Percentiles rank a stretch among this genome's conserved stretches.
phyloP scores from a whole-genome alignment of 2,888 invertebrate genomes.

The Drosophila formosana region DNA sequence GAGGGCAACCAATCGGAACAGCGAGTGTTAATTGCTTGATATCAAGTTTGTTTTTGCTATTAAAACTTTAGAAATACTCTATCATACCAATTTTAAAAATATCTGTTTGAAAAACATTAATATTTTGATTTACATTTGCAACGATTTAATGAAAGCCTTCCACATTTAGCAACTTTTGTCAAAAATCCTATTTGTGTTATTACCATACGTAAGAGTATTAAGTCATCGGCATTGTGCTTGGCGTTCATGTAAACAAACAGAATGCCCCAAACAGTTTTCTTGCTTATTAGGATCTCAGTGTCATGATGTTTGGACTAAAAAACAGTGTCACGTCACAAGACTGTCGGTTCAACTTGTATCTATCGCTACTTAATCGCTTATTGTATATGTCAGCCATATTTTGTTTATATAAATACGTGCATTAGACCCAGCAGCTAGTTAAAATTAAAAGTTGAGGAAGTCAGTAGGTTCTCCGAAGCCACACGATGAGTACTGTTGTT shows the following conservation, averaged over 20 bases:
- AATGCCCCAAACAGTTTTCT: not conserved
- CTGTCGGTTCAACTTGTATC: not conserved
- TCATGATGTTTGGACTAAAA: not conserved
- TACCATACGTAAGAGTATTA: not conserved
- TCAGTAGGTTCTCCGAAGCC: not conserved
- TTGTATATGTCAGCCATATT: too few relatives aligned
- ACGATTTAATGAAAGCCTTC: too few relatives aligned
- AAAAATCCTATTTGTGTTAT: too few relatives aligned
- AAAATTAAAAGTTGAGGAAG: not conserved
- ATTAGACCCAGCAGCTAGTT: not conserved
- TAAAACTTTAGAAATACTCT: not conserved
- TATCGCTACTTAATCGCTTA: too few relatives aligned
- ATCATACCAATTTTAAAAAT: not conserved
- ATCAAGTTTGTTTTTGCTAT: not conserved
- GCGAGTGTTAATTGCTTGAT: not conserved
- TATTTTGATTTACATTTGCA: too few relatives aligned
- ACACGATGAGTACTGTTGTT: slow-evolving; percentile 28
- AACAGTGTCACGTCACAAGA: not conserved
- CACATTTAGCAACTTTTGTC: too few relatives aligned
- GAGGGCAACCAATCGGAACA: not conserved
- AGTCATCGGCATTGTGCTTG: not conserved
- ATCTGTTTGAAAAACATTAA: too few relatives aligned
- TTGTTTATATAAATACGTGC: not conserved
- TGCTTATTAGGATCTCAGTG: not conserved
- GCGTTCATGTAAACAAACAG: too few relatives aligned